Base-by-base conservation (phyloP, 2,888 invertebrate genomes). In the Pseudococcus viburni region DNA sequence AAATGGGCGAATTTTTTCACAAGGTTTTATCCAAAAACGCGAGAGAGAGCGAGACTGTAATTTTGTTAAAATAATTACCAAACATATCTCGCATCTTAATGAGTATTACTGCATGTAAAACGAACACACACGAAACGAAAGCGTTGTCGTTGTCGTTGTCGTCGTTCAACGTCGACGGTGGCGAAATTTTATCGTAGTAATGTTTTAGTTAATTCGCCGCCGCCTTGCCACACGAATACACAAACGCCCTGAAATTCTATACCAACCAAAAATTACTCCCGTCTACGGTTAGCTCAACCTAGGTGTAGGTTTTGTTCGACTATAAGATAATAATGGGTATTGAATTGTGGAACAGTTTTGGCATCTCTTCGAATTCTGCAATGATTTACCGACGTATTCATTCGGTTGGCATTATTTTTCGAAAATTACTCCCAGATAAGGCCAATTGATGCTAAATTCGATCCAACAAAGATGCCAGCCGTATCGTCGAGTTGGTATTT, bases 21-120 rank as follows among this genome's bases (percentile, higher is more conserved):
- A 83, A 83, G 46, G 39, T 83, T 83, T 83, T 83, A 42, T 83
- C 80, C n/a, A n/a, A 42, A 19, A n/a, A 33, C 17, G 46, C 39
- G 17, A 73, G 19, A 42, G 17, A 73, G 19, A 42, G 46, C 80
- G 80, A 46, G 33, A 83, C 42, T 83, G 80, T 83, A 83, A 83
- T 83, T 83, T 46, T 42, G 80, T 33, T 42, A 83, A 83, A 83
- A 83, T 83, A 83, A 83, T 83, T 83, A 83, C 46, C 80, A 46
- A 83, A 42, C 73, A 73, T 73, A 73, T 73, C 73, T 73, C 73
- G 73, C 33, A 73, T 73, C 73, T 73, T 73, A 73, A 73, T 73
- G 73, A 73, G 33, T 33, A 73, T 73, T 73, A 73, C 73, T 33
- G 73, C 73, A 73, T 73, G 73, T 64, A 33, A 26, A 33, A 1